Evolutionary conservation across 2,888 invertebrate genomes (phyloP).

Genomic region (Limnephilus marmoratus): DNA sequence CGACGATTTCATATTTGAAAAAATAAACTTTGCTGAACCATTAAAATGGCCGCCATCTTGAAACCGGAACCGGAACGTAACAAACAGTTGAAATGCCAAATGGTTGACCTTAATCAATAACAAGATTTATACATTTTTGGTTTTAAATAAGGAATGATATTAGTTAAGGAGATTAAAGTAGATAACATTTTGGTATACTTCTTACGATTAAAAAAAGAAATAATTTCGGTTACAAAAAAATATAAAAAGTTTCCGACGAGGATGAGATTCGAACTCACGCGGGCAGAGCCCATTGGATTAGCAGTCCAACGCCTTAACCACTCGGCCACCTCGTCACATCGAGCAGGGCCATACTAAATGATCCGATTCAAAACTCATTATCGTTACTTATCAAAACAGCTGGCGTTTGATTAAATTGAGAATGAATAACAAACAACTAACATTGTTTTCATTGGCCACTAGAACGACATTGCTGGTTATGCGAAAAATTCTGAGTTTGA

Average conservation of each 20-base stretch:
- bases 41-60: too few species aligned
- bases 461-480: not conserved
- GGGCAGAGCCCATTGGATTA: conserved; percentile 92
- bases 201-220: too few species aligned
- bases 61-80: too few species aligned
- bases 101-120: too few species aligned
- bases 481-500: not conserved
- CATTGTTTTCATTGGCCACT: not conserved
- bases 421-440: not conserved
- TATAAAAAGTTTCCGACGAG: conserved; percentile 76
- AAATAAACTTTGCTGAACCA: too few species aligned
- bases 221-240: not conserved
- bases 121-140: too few species aligned
- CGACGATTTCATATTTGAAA: too few species aligned
- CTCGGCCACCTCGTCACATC: conserved; percentile 87
- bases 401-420: not conserved
- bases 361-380: not conserved
- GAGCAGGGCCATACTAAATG: not conserved
- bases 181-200: too few species aligned
- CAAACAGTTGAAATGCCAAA: too few species aligned
- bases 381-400: not conserved
- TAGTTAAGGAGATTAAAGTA: too few species aligned
- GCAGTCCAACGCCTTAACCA: conserved; percentile 92
- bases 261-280: conserved; percentile 91
- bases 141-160: too few species aligned